Base-by-base conservation (phyloP, 1,140 invertebrate genomes). In the Rhopalosiphum maidis region DNA sequence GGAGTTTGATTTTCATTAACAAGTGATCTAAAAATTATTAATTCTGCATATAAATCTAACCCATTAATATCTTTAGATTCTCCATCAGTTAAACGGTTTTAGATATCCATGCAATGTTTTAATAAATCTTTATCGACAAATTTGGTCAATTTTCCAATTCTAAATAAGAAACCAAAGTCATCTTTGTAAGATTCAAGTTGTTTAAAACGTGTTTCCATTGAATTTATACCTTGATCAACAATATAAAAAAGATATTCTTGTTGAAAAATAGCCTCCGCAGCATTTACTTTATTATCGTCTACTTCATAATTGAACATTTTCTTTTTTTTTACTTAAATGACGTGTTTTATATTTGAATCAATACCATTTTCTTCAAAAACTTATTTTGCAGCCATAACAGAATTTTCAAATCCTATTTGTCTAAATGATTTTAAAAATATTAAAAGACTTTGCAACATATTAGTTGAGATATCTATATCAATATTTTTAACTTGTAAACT, bases 231-330 rank as follows among this genome's bases (percentile, higher is more conserved):
- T 48, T 51, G 43, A 51, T 88, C 18, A 48, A 88, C 46, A 48
- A 88, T 88, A 88, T 51, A 46, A n/a, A 88, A n/a, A 51, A 88
- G 51, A 35, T 88, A 88, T 21, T 88, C n/a, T 51, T 51, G 25
- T 88, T 4, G 86, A 88, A 88, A 48, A 35, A 30, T 46, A 23
- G 43, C 21, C 6, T 35, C n/a, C 2, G 86, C 43, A 48, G 51
- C n/a, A 48, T 18, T 35, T 23, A 5, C 48, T 46, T 6, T 23
- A 1, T 88, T 9, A 48, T 88, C 46, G 3, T n/a, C 46, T n/a
- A 1, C 46, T 88, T 88, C 86, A 88, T 51, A 88, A 48, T 35
- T 51, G 48, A 89, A 89, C 48, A 89, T 54, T 89, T 23, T 89
- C 46, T 87, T 88, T 88, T 88, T 46, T 88, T 48, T 48, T n/a